These are phyloP conservation scores for Meiosimyza platycephala DNA, from an alignment of 2,888 invertebrate species.

Conservation along the genomic window DNA sequence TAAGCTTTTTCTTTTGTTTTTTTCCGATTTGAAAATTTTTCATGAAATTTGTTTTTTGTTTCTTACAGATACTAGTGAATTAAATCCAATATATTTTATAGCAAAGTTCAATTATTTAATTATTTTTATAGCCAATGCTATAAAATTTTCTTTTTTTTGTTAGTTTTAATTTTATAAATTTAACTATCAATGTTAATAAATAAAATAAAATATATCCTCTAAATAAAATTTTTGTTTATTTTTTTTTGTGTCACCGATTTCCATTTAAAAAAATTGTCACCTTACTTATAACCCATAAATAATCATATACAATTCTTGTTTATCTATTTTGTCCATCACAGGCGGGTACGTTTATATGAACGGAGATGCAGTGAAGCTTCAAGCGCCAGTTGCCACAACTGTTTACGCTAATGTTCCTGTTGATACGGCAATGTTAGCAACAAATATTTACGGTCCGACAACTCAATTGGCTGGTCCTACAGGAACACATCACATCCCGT, in stretches of 20 bases:
- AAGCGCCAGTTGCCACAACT: slow-evolving; percentile 75
- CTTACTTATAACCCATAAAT: background rate
- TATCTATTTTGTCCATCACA: slow-evolving; percentile 39
- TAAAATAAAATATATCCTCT: too few relatives aligned
- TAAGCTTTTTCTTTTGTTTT: background rate
- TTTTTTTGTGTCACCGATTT: too few relatives aligned
- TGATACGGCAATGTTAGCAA: slow-evolving; percentile 71
- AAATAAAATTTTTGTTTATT: too few relatives aligned
- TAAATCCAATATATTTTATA: too few relatives aligned
- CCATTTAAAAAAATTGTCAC: background rate
- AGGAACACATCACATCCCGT: slow-evolving; percentile 62
- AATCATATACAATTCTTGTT: background rate
- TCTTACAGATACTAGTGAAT: too few relatives aligned
- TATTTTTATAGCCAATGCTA: too few relatives aligned
- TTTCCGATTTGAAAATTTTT: background rate
- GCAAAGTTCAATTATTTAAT: too few relatives aligned
- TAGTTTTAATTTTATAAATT: too few relatives aligned
- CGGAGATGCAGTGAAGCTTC: slow-evolving; percentile 79
- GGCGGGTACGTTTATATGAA: slow-evolving; percentile 83
- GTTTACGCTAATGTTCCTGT: slow-evolving; percentile 76
- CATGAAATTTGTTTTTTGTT: too few relatives aligned
- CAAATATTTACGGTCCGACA: slow-evolving; percentile 63
- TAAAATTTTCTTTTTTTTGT: too few relatives aligned
- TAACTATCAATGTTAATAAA: too few relatives aligned
- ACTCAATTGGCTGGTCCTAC: slow-evolving; percentile 61